These are phyloP conservation scores for Toxonevra muliebris DNA, from an alignment of 2,888 invertebrate species.

Conservation along the genomic window DNA sequence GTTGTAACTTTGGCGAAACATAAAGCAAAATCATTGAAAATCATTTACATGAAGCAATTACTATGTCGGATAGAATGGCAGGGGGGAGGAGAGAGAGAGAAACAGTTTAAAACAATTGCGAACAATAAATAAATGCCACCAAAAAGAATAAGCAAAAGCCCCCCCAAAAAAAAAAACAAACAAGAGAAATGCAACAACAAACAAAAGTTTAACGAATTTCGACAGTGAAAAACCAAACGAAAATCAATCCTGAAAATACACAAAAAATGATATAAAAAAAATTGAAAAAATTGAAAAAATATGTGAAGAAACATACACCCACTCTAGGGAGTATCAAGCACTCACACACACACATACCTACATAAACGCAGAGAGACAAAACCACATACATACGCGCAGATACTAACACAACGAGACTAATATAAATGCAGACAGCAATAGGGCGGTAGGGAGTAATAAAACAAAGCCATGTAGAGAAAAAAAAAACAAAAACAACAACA, in stretches of 20 bases:
- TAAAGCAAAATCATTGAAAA: conserved; percentile 21
- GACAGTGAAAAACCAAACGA: too few species aligned
- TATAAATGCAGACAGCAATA: conserved; percentile 46
- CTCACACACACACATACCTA: neutral
- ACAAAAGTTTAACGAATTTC: neutral
- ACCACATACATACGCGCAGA: conserved; percentile 23
- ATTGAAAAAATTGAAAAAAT: neutral
- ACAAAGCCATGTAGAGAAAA: conserved; percentile 29
- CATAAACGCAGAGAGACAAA: conserved; percentile 9
- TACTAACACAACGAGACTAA: conserved; percentile 22
- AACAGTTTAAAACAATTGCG: conserved; percentile 25
- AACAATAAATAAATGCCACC: neutral
- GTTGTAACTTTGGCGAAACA: neutral
- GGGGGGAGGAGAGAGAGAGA: neutral
- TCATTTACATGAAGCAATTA: conserved; percentile 31
- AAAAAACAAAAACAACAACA: conserved; percentile 23
- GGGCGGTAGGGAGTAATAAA: conserved; percentile 57
- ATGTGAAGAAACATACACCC: neutral
- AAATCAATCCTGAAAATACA: neutral
- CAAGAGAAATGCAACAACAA: neutral
- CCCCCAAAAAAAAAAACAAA: neutral
- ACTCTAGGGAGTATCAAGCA: neutral
- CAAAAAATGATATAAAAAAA: neutral
- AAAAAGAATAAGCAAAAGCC: neutral
- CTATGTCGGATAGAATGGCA: neutral